A percentile compares a stretch with the other conserved stretches of the same genome.
These are phyloP conservation scores for Stomatorhinus ivindoensis DNA, from an alignment of 2,113 vertebrate species.

Conservation along the genomic window DNA sequence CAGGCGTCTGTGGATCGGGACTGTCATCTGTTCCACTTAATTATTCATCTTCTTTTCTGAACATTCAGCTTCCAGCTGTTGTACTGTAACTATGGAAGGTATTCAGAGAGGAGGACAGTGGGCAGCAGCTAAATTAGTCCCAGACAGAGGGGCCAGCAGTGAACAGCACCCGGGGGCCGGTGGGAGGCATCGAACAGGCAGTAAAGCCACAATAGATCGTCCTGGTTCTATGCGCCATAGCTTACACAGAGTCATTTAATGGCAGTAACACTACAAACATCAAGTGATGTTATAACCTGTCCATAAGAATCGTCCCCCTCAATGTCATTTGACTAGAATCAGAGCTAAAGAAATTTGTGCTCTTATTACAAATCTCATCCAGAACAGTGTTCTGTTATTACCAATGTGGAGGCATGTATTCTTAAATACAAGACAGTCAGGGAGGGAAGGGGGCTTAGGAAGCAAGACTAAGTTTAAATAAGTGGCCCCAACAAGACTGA, in stretches of 20 bases:
- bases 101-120: neutral
- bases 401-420: neutral
- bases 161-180: neutral
- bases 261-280: neutral
- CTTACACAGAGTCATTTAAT: neutral
- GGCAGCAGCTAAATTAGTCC: neutral
- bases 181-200: neutral
- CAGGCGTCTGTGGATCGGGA: neutral
- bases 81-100: neutral
- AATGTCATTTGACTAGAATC: neutral
- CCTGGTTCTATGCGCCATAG: neutral
- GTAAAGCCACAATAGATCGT: neutral
- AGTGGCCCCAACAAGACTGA: neutral
- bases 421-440: slow-evolving; percentile 2
- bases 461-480: neutral
- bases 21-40: neutral
- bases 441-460: neutral
- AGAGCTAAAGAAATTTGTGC: neutral
- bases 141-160: neutral
- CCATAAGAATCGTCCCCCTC: neutral
- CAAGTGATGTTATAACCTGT: neutral
- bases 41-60: neutral
- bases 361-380: neutral
- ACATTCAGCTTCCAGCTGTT: neutral
- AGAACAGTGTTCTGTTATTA: neutral